These are phyloP conservation scores for Tamandua tetradactyla DNA, from an alignment of 2,797 vertebrate genomes.

Conservation along the genomic window DNA sequence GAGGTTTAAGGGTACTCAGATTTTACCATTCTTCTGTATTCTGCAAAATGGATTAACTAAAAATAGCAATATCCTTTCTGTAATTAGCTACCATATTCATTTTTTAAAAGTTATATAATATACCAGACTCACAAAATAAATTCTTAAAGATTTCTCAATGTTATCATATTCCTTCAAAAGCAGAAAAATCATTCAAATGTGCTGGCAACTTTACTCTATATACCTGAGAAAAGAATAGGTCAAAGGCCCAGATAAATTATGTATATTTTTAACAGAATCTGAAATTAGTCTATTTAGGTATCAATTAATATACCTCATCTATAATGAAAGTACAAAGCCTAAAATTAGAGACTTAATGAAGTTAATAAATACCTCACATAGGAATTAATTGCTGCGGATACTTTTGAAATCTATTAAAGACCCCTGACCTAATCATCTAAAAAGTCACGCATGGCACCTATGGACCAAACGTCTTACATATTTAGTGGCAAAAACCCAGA, in stretches of 20 bases:
- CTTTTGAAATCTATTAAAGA: conserved; percentile 5
- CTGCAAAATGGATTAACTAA: conserved; percentile 14
- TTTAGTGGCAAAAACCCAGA: not conserved
- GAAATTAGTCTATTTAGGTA: conserved; percentile 42
- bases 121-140: not conserved
- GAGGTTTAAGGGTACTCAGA: conserved; percentile 20
- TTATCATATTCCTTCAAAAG: conserved; percentile 24
- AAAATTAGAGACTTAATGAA: conserved; percentile 59
- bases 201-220: not conserved
- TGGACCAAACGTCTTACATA: not conserved
- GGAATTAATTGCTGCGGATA: not conserved
- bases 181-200: conserved; percentile 31
- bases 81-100: not conserved
- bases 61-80: not conserved
- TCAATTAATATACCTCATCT: conserved; percentile 56
- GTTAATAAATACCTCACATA: conserved; percentile 50
- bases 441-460: not conserved
- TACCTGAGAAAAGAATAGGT: conserved; percentile 26
- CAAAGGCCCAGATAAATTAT: not conserved
- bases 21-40: conserved; percentile 28
- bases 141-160: conserved; percentile 15
- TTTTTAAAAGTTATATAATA: not conserved
- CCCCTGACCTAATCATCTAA: not conserved
- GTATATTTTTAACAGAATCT: conserved; percentile 65
- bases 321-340: conserved; percentile 48